Evolutionary conservation across 2,113 vertebrate species (phyloP).

Genomic region (Hystrix brachyura): DNA sequence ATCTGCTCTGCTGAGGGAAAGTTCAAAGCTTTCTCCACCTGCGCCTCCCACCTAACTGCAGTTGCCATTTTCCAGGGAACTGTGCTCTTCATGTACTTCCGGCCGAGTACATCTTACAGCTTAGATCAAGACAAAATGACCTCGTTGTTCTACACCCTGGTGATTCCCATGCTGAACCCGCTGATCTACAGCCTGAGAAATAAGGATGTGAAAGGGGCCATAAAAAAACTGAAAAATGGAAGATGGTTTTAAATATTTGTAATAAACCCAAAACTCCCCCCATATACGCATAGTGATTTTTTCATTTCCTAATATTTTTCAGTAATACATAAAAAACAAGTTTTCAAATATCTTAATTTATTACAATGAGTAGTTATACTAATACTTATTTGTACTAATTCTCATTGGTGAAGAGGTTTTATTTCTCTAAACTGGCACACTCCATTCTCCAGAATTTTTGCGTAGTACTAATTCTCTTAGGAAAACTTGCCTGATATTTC

Average conservation of each 20-base stretch:
- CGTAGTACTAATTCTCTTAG: neutral
- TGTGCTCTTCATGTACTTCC: slow-evolving; percentile 30
- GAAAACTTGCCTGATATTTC: neutral
- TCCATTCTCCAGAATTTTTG: neutral
- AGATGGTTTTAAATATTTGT: neutral
- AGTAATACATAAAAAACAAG: neutral
- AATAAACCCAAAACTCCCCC: neutral
- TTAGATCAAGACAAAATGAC: slow-evolving; percentile 49
- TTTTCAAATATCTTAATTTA: neutral
- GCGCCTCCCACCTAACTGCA: neutral
- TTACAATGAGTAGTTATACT: neutral
- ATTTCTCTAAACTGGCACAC: neutral
- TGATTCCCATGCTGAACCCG: slow-evolving; percentile 37
- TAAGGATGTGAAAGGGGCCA: slow-evolving; percentile 13
- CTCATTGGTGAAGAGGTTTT: neutral
- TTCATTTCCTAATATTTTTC: neutral
- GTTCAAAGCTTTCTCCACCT: slow-evolving; percentile 50
- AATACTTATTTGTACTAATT: neutral
- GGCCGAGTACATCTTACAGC: neutral
- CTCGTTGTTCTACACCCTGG: slow-evolving; percentile 36
- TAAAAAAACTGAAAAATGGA: neutral
- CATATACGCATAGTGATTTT: neutral
- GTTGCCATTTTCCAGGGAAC: slow-evolving; percentile 59
- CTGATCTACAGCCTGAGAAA: slow-evolving; percentile 10
- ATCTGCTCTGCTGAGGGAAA: neutral